phyloP scores from a whole-genome alignment of 2,888 invertebrate species.

The Epicampocera succincta region DNA sequence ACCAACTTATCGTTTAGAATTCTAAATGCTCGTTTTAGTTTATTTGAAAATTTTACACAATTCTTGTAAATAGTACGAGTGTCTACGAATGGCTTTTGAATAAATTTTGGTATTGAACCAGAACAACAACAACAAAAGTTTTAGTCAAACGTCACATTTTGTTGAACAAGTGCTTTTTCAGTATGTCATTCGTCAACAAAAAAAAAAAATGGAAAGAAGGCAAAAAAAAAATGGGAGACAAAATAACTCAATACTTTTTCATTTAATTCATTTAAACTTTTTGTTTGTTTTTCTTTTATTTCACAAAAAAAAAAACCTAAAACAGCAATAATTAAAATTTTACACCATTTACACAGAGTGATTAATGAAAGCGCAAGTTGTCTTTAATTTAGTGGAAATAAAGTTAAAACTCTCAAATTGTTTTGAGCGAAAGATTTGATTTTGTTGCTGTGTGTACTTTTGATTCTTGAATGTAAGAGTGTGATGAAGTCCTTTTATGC shows the following conservation, averaged over 20 bases:
- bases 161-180: conserved; percentile 51
- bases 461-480: too few relatives aligned
- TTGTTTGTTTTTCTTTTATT: conserved; percentile 43
- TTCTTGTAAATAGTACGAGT: background rate
- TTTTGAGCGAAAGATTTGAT: too few relatives aligned
- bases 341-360: conserved; percentile 30
- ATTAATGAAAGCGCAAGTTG: background rate
- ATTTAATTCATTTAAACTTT: conserved; percentile 20
- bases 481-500: too few relatives aligned
- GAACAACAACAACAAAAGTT: conserved; percentile 36
- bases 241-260: conserved; percentile 66
- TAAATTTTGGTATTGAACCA: conserved; percentile 57
- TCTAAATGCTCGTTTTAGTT: conserved; percentile 35
- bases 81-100: conserved; percentile 18
- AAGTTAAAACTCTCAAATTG: too few relatives aligned
- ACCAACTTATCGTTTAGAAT: conserved; percentile 25
- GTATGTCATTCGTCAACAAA: conserved; percentile 66
- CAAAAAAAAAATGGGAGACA: conserved; percentile 22
- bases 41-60: conserved; percentile 53
- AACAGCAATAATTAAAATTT: conserved; percentile 40
- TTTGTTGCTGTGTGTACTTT: too few relatives aligned
- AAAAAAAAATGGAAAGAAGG: conserved; percentile 22
- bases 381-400: too few relatives aligned
- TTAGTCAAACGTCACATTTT: conserved; percentile 52
- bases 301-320: conserved; percentile 1